phyloP scores from a whole-genome alignment of 37 sponge, comb jelly and placozoan genomes.

The Tethya wilhelma region DNA sequence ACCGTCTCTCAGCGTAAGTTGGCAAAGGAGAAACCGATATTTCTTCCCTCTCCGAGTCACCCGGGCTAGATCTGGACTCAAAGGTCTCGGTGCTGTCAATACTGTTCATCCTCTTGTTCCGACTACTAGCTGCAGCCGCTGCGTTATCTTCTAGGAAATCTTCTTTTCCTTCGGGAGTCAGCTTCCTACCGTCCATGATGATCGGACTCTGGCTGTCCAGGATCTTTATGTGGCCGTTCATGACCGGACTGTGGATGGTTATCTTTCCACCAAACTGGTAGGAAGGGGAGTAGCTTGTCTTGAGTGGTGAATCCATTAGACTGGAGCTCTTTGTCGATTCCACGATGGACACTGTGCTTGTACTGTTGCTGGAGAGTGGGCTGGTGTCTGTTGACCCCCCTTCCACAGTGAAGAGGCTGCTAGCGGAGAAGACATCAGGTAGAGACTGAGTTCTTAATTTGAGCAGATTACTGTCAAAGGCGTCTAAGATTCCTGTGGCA shows the following conservation, averaged over 20 bases:
- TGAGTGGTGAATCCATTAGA: background rate
- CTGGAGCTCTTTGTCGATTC: background rate
- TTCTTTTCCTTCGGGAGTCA: background rate
- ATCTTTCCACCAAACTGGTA: background rate
- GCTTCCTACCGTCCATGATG: background rate
- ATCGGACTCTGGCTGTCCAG: background rate
- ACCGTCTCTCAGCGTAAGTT: background rate
- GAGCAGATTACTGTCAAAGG: conserved; percentile 40
- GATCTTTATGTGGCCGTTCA: no score
- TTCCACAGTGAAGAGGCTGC: background rate
- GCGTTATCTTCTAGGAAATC: background rate
- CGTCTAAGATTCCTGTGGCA: conserved; percentile 38
- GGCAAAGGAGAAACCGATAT: background rate
- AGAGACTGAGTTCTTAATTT: conserved; percentile 40
- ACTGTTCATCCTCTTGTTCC: background rate
- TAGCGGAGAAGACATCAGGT: conserved; percentile 36
- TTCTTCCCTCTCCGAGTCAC: background rate
- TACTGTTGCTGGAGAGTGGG: conserved; percentile 36
- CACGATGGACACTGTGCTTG: conserved; percentile 31
- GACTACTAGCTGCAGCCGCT: background rate
- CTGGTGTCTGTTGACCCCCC: background rate
- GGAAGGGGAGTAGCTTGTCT: background rate
- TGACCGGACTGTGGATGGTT: background rate
- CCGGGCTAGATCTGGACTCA: background rate
- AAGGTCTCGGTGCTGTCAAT: background rate